phyloP scores from a whole-genome alignment of 64 coral and sea anemone genomes.

The Montipora cactus region DNA sequence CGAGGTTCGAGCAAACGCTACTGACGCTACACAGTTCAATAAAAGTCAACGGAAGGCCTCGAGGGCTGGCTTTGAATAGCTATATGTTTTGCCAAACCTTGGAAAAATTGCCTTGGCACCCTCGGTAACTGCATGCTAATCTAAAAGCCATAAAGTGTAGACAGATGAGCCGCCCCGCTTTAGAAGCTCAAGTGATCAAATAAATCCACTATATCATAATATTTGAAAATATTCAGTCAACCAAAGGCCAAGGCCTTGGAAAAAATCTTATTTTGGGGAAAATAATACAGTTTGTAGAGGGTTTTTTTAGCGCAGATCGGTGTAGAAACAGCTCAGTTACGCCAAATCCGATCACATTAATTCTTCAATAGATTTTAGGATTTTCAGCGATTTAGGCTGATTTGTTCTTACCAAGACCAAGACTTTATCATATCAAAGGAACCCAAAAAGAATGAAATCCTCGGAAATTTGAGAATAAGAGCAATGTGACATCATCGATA shows the following conservation, averaged over 20 bases:
- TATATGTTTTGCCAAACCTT: no score
- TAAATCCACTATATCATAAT: constrained; percentile 4
- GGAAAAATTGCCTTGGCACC: no score
- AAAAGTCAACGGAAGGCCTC: no score
- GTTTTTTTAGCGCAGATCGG: neutral
- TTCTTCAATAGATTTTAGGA: constrained; percentile 6
- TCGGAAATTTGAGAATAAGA: neutral
- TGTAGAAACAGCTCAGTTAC: neutral
- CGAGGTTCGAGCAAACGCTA: no score
- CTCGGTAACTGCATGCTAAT: no score
- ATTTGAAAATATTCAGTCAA: neutral
- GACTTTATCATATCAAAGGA: neutral
- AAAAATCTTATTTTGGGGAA: neutral
- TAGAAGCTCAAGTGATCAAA: neutral
- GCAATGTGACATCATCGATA: neutral
- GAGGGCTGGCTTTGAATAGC: no score
- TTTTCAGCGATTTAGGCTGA: neutral
- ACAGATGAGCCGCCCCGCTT: neutral
- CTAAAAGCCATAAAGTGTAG: neutral
- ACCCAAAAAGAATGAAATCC: neutral
- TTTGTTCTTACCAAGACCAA: neutral
- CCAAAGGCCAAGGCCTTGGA: neutral
- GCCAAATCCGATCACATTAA: neutral
- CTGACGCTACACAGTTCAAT: no score
- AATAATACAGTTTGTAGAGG: neutral